Percentiles rank a stretch among this genome's conserved stretches.
Conservation (phyloP, 1,140 invertebrate genomes). For the Drosophila athabasca region DNA sequence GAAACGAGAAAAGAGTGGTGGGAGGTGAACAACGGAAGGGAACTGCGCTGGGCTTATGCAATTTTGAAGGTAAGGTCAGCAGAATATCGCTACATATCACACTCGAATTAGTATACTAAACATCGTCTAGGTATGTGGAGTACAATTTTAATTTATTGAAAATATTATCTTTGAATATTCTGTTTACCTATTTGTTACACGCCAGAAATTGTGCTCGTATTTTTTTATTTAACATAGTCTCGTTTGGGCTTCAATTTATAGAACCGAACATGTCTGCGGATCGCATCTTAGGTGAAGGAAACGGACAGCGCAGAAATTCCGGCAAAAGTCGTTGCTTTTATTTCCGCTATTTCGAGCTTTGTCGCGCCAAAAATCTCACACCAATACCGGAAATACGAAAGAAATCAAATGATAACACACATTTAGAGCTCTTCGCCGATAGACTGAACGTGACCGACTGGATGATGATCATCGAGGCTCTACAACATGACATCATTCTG, state of each 20-base stretch:
- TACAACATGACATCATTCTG: conserved; percentile 86
- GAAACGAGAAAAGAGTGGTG: conserved; percentile 22
- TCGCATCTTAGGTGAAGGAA: conserved; percentile 14
- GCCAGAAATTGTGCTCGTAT: too few relatives aligned
- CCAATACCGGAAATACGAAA: conserved; percentile 70
- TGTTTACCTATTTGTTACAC: too few relatives aligned
- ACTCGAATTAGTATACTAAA: too few relatives aligned
- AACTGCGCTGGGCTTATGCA: conserved; percentile 45
- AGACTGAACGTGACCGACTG: conserved; percentile 87
- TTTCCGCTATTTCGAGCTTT: conserved; percentile 77
- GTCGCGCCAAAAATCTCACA: conserved; percentile 73
- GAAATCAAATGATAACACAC: conserved; percentile 82
- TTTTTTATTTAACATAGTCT: too few relatives aligned
- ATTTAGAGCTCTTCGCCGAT: conserved; percentile 86
- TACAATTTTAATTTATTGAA: too few relatives aligned
- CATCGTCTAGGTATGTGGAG: too few relatives aligned
- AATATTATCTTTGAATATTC: too few relatives aligned
- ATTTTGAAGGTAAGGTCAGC: conserved; percentile 46
- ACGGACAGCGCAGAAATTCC: conserved; percentile 25
- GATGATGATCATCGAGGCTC: conserved; percentile 86
- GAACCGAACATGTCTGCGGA: conserved; percentile 50
- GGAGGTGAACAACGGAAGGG: conserved; percentile 34
- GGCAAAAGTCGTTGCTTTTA: conserved; percentile 80
- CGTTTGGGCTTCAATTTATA: neutral
- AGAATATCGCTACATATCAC: neutral